Conservation (phyloP, 2,113 vertebrate genomes). For the Athene cunicularia region DNA sequence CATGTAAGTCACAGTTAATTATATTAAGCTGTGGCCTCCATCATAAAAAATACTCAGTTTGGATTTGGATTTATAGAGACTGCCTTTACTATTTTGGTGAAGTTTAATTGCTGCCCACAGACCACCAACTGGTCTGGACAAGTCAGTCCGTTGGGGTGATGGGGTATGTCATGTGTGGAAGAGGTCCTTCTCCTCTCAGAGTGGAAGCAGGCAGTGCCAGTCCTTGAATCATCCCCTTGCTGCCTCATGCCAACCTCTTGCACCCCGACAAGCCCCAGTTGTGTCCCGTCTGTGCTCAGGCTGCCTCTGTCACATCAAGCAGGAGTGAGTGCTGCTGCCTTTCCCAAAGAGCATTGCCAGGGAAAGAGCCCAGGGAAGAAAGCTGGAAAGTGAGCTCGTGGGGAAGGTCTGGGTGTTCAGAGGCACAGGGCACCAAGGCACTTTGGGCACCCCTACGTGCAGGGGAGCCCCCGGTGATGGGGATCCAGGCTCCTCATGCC, state of each 20-base stretch:
- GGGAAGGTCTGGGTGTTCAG: neutral
- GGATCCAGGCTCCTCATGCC: neutral
- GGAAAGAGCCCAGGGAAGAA: neutral
- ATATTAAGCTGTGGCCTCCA: conserved; percentile 70
- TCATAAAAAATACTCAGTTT: conserved; percentile 63
- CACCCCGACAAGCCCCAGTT: neutral
- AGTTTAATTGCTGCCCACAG: conserved; percentile 68
- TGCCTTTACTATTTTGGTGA: conserved; percentile 34
- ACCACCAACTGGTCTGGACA: conserved; percentile 41
- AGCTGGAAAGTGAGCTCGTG: neutral
- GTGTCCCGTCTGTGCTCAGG: fast-evolving
- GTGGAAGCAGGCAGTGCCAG: conserved; percentile 11
- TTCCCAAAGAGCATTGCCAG: neutral
- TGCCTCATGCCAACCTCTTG: neutral
- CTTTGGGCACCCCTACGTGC: neutral
- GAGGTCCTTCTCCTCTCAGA: neutral
- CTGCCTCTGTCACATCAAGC: neutral
- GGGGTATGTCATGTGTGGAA: neutral
- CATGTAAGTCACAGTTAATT: conserved; percentile 80
- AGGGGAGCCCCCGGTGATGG: neutral
- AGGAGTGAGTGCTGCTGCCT: neutral
- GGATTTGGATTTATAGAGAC: conserved; percentile 46
- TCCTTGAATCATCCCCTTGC: neutral
- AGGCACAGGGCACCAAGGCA: fast-evolving
- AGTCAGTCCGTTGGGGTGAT: conserved; percentile 13